phyloP scores from a whole-genome alignment of 2,113 vertebrate species.

The Ifrita kowaldi region DNA sequence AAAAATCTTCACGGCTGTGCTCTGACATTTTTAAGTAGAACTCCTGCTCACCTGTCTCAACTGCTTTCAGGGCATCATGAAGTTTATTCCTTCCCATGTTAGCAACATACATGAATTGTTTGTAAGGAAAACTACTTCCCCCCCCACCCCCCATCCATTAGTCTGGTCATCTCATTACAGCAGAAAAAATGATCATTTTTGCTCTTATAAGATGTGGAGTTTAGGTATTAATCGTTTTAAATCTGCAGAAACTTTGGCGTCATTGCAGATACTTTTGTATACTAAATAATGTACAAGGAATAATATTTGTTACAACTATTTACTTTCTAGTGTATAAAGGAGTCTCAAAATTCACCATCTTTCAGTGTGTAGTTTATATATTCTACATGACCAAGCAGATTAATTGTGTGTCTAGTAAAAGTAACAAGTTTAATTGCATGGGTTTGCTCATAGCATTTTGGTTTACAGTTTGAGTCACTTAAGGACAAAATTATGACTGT shows the following conservation, averaged over 20 bases:
- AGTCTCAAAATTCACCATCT: neutral
- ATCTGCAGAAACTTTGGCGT: neutral
- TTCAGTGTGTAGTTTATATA: neutral
- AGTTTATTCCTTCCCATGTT: neutral
- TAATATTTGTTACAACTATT: neutral
- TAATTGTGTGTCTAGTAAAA: neutral
- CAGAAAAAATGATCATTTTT: neutral
- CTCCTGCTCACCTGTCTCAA: neutral
- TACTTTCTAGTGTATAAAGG: neutral
- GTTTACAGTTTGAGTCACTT: neutral
- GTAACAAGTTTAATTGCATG: neutral
- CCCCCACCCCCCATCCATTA: rapidly evolving
- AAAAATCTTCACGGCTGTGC: neutral
- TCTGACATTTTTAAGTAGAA: neutral
- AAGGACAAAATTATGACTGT: neutral
- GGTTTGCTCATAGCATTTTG: neutral
- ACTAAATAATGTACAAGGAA: neutral
- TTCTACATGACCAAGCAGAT: neutral
- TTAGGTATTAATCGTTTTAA: neutral
- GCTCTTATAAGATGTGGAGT: neutral
- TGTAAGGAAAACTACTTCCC: neutral
- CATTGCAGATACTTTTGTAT: neutral
- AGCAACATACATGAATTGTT: neutral
- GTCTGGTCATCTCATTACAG: neutral
- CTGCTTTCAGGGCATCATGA: neutral